Base-by-base conservation (phyloP, 2,888 invertebrate genomes). In the Platypus cylindrus region DNA sequence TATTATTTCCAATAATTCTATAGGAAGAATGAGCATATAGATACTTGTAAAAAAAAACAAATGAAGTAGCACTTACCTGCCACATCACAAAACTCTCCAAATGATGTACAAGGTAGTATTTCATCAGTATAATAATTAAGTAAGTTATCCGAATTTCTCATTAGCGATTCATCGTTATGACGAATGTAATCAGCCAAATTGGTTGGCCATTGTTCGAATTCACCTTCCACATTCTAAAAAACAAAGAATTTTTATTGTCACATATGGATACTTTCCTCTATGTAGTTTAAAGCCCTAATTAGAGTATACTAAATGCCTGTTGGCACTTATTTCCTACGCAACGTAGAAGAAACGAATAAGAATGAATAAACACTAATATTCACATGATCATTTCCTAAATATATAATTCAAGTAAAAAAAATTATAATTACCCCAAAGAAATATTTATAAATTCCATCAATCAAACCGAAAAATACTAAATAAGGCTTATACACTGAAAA, bases 61-160 rank as follows among this genome's bases (percentile, higher is more conserved):
- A n/a, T n/a, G n/a, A n/a, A n/a, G n/a, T 24, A 28, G 5, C 4
- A 39, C 64, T 60, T 59, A 73, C 90, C 89, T 49, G 80, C 74
- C 46, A 91, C 87, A 73, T 94, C 94, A 64, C 85, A 86, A 69
- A 89, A 89, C 67, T 95, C 94, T 5, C 72, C 74, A 62, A 94
- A 83, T 11, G 87, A 85, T 41, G 86, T 74, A 65, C 91, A 89
- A 7, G 90, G 86, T 50, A 93, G 67, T 52, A 90, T 70, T 60
- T 94, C 91, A 51, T 91, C 86, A 25, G 87, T 83, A 50, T 91
- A 84, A 1, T 74, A 70, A 16, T 74, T 68, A 43, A 95, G 72
- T 39, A 94, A 71, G 42, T 74, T 74, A 58, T 91, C 90, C 8
- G 89, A 86, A 9, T 81, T 76, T 59, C 94, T 93, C 14, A 90